A percentile compares a stretch with the other conserved stretches of the same genome.
These are phyloP conservation scores for Stenolophus ochropezus DNA, from an alignment of 2,888 invertebrate genomes.

Conservation along the genomic window DNA sequence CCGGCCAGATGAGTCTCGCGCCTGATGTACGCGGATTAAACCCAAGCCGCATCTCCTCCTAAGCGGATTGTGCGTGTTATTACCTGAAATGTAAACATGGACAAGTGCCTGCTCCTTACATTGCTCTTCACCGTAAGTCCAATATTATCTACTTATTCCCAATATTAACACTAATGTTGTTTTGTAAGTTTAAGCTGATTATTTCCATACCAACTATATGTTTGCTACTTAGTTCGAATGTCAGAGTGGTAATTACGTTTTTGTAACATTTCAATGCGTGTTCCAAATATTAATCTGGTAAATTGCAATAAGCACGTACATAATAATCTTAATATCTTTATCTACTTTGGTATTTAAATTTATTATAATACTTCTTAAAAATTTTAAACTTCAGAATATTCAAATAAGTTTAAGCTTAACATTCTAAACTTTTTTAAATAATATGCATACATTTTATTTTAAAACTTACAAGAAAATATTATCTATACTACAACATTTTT, in stretches of 20 bases:
- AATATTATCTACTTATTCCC: too few species aligned
- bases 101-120: not conserved
- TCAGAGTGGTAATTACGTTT: not conserved
- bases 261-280: not conserved
- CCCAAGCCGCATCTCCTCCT: not conserved
- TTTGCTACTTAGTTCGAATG: not conserved
- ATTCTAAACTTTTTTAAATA: not conserved
- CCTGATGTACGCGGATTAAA: not conserved
- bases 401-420: not conserved
- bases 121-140: not conserved
- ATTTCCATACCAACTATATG: not conserved
- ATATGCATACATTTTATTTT: not conserved
- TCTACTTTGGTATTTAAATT: not conserved
- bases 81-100: not conserved
- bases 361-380: not conserved
- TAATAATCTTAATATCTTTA: not conserved
- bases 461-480: too few species aligned
- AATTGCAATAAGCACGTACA: not conserved
- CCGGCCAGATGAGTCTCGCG: not conserved
- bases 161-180: too few species aligned
- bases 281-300: not conserved
- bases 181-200: not conserved
- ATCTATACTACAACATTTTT: too few species aligned
- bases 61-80: not conserved
- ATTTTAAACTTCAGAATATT: not conserved